Base-by-base conservation (phyloP, 2,113 vertebrate genomes). In the Zootoca vivipara region DNA sequence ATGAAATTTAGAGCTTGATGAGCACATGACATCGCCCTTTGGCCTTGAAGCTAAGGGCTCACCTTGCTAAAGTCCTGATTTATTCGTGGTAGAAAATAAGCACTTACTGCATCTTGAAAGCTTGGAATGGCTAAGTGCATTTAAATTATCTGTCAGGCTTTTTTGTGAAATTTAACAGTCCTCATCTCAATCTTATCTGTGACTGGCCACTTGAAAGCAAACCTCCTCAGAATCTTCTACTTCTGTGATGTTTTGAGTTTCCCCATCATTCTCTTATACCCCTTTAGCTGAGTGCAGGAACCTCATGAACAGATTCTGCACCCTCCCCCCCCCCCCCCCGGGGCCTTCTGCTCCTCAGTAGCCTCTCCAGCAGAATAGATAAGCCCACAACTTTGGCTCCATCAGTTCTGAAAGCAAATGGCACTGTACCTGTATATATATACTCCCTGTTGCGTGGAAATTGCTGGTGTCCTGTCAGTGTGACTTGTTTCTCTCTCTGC, bases 381-480 rank as follows among this genome's bases (percentile, higher is more conserved):
- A 85, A 87, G 67, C 2, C 5, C 26, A 26, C 82, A 62, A 33
- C 72, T 40, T 40, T 9, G 46, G n/a, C 46, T n/a, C 64, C 26
- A 8, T 80, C 40, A 69, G 65, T 65, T 67, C 33, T 24, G 18
- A 52, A 67, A 33, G 56, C n/a, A 1, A 35, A 3, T 0, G 0
- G 38, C 28, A 8, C 77, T 0, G 15, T 77, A 62, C 81, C 90
- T 81, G 82, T 95, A 93, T 95, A 94, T 56, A 69, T 67, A 92
- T 93, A 85, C 67, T 78, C 89, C 70, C 92, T 20, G 82, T 93
- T 2, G 81, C 56, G 93, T 92, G 93, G 94, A 91, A 91, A 72
- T 94, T 92, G 95, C 93, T 92, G 93, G 40, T 93, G 90, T 92
- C 72, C 75, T 91, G 94, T 95, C 78, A 4, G 89, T 92, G 94